A percentile compares a stretch with the other conserved stretches of the same genome.
phyloP scores from a whole-genome alignment of 2,113 vertebrate genomes.

The Pachypanchax playfairii region DNA sequence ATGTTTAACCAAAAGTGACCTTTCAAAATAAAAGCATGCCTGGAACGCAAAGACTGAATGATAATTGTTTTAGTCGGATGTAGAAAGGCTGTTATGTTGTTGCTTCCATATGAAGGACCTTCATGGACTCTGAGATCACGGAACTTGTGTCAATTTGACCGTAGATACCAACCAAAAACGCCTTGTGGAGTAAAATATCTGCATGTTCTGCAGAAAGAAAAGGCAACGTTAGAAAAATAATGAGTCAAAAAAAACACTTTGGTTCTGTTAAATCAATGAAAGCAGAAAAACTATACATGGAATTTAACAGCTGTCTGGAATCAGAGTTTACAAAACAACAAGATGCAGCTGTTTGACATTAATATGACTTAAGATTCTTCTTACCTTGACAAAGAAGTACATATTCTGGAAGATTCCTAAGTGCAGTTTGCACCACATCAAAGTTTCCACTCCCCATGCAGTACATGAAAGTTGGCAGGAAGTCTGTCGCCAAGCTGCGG shows the following conservation, averaged over 20 bases:
- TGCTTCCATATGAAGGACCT: conserved; percentile 94
- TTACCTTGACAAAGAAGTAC: conserved; percentile 95
- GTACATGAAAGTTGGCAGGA: conserved; percentile 97
- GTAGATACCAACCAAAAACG: conserved; percentile 96
- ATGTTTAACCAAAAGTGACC: conserved; percentile 17
- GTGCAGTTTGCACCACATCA: conserved; percentile 93
- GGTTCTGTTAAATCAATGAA: no score
- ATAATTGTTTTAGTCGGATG: neutral
- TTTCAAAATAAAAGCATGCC: neutral
- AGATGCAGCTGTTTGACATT: neutral
- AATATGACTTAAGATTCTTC: neutral
- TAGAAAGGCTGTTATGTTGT: conserved; percentile 78
- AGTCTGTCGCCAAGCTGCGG: conserved; percentile 89
- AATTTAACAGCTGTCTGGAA: no score
- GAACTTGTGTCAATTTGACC: conserved; percentile 95
- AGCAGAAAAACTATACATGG: no score
- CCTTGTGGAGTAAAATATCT: conserved; percentile 90
- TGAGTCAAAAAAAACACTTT: neutral
- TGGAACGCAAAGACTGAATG: conserved; percentile 27
- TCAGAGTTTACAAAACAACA: no score
- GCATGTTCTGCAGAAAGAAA: conserved; percentile 85
- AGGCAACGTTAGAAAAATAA: neutral
- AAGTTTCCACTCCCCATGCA: conserved; percentile 94
- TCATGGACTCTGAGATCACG: conserved; percentile 94
- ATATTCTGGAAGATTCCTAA: conserved; percentile 94